A percentile compares a stretch with the other conserved stretches of the same genome.
Conservation (phyloP, 1,140 invertebrate species). For the Drosophila nigrodunni region DNA sequence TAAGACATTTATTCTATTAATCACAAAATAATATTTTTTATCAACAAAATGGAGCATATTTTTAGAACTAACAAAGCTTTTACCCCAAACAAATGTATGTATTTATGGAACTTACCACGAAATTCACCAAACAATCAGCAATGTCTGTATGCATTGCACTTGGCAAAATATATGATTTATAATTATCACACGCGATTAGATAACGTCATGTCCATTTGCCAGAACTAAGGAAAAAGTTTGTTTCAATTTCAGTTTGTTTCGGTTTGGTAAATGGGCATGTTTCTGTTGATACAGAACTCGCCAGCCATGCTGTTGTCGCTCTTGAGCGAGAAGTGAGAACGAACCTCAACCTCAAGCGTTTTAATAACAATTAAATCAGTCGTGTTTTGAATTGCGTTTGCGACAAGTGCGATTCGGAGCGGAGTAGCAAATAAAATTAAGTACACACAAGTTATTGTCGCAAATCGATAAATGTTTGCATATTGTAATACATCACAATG, state of each 20-base stretch:
- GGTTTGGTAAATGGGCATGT: constrained; percentile 40
- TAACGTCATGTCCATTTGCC: constrained; percentile 48
- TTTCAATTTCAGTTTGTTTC: constrained; percentile 69
- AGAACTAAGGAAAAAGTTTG: constrained; percentile 45
- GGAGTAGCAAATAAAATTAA: constrained; percentile 3
- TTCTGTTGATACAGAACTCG: constrained; percentile 11
- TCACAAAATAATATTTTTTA: no score
- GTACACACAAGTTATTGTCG: not conserved
- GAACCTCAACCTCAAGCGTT: not conserved
- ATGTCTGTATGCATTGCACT: constrained; percentile 28
- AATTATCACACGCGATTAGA: constrained; percentile 64
- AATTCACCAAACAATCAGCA: not conserved
- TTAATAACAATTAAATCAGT: constrained; percentile 63
- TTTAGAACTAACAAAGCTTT: not conserved
- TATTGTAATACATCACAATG: constrained; percentile 51
- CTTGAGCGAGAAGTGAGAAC: constrained; percentile 32
- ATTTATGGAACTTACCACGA: constrained; percentile 15
- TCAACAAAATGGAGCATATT: no score
- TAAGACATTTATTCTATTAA: no score
- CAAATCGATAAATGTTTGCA: constrained; percentile 8
- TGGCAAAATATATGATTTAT: constrained; percentile 35
- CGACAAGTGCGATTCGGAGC: constrained; percentile 38
- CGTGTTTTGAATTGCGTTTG: constrained; percentile 51
- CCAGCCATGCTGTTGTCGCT: constrained; percentile 22
- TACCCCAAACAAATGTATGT: not conserved